Evolutionary conservation across 1,140 invertebrate species (phyloP).

Genomic region (Mamestra configurata): DNA sequence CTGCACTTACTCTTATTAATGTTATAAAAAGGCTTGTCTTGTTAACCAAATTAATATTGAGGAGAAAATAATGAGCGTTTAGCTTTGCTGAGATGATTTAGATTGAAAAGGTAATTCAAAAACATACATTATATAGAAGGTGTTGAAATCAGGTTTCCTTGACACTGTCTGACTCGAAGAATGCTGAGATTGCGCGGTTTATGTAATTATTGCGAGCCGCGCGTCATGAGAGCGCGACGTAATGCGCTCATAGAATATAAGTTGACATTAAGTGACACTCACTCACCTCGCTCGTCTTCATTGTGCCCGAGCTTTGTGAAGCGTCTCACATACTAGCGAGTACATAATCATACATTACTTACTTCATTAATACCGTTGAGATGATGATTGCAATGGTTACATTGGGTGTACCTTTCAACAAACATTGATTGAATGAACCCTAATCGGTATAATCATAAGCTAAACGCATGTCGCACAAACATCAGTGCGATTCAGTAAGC

Average conservation of each 20-base stretch:
- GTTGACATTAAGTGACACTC: neutral
- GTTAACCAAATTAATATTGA: neutral
- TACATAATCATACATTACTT: too few species aligned
- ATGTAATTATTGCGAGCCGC: neutral
- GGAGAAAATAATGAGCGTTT: too few species aligned
- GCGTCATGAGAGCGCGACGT: neutral
- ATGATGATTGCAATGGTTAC: too few species aligned
- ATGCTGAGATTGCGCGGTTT: neutral
- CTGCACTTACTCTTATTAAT: conserved; percentile 9
- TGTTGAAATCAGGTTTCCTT: neutral
- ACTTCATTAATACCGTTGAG: too few species aligned
- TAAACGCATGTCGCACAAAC: too few species aligned
- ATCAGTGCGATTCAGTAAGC: too few species aligned
- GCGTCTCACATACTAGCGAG: too few species aligned
- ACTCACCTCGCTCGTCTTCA: neutral
- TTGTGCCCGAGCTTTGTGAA: too few species aligned
- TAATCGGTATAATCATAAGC: too few species aligned
- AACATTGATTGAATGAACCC: too few species aligned
- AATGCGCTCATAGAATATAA: neutral
- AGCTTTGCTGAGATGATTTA: neutral
- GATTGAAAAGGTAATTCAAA: too few species aligned
- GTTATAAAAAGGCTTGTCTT: conserved; percentile 7
- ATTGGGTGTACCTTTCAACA: too few species aligned
- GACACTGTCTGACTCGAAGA: neutral
- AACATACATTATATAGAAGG: neutral